A percentile compares a stretch with the other conserved stretches of the same genome.
Evolutionary conservation across 2,797 vertebrate genomes (phyloP).

Genomic region (Anableps anableps): DNA sequence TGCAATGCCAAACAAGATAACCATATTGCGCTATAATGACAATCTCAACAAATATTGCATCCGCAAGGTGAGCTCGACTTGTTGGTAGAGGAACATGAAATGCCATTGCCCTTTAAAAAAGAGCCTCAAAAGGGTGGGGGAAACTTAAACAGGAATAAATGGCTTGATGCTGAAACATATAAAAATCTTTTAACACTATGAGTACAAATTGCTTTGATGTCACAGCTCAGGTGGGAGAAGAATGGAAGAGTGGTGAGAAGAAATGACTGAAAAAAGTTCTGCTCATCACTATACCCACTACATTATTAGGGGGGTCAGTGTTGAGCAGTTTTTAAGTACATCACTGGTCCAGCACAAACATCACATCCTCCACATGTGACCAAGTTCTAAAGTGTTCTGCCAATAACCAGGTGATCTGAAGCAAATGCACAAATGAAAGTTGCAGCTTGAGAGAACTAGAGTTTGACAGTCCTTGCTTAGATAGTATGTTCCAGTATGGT

Average conservation of each 20-base stretch:
- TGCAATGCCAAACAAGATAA: conserved; percentile 95
- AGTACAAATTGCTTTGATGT: no score
- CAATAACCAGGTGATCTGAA: not conserved
- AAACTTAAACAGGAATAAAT: not conserved
- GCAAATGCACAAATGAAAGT: no score
- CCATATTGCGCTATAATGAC: conserved; percentile 94
- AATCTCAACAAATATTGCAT: conserved; percentile 97
- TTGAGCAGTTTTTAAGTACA: not conserved
- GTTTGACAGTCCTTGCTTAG: no score
- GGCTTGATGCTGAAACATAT: not conserved
- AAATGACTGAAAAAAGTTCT: no score
- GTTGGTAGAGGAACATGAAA: not conserved
- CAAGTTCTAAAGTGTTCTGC: not conserved
- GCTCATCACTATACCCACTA: no score
- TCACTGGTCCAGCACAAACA: not conserved
- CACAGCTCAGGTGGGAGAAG: no score
- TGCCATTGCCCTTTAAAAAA: not conserved
- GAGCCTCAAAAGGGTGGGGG: no score
- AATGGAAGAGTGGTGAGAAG: no score
- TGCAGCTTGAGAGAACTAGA: no score
- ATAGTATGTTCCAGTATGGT: no score
- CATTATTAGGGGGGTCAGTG: not conserved
- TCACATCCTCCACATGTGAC: not conserved
- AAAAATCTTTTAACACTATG: not conserved
- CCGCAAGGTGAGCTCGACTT: conserved; percentile 84